Conservation (phyloP, 2,797 vertebrate genomes). For the Gymnoscopelus braueri region DNA sequence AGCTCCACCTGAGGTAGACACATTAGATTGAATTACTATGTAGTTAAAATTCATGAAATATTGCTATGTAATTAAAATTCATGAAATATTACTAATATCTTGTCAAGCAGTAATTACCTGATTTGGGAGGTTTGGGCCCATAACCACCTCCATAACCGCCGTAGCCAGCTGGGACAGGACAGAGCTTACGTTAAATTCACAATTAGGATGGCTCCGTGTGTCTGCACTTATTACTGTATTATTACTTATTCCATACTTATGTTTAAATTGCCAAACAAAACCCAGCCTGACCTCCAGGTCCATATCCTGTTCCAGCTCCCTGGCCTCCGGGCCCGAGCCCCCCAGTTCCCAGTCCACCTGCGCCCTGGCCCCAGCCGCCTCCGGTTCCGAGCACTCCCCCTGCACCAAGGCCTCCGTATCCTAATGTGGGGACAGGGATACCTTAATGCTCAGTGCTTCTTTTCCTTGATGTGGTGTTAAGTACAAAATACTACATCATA, state of each 20-base stretch:
- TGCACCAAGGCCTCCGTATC: constrained; percentile 52
- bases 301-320: constrained; percentile 31
- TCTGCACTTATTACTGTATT: too few relatives aligned
- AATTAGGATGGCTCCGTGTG: too few relatives aligned
- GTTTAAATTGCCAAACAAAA: constrained; percentile 15
- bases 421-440: constrained; percentile 44
- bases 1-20: constrained; percentile 46
- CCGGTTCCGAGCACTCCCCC: constrained; percentile 49
- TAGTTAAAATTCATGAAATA: background rate
- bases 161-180: constrained; percentile 54
- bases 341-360: constrained; percentile 27
- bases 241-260: too few relatives aligned
- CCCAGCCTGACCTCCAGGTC: constrained; percentile 54
- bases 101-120: constrained; percentile 50
- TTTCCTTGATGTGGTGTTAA: constrained; percentile 12
- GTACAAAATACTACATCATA: constrained; percentile 38
- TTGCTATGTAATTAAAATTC: background rate
- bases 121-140: constrained; percentile 77
- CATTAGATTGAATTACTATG: constrained; percentile 7
- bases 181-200: constrained; percentile 28
- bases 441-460: constrained; percentile 19
- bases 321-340: constrained; percentile 36
- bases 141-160: constrained; percentile 45
- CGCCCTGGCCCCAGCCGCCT: constrained; percentile 40
- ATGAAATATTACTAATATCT: constrained; percentile 3